Conservation (phyloP, 2,113 vertebrate genomes). For the Eleginops maclovinus region DNA sequence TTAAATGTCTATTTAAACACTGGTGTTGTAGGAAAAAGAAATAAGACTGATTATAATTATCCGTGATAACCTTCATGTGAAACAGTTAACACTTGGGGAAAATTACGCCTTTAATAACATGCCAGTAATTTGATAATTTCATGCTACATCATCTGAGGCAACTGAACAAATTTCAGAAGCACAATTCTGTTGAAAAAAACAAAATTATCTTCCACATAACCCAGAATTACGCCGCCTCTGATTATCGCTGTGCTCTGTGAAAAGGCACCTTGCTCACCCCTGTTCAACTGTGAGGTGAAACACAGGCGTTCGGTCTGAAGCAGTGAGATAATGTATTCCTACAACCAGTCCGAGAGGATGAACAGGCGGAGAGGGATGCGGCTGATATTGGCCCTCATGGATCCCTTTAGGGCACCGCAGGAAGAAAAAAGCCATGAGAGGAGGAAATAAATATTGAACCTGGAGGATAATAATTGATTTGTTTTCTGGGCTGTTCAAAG, state of each 20-base stretch:
- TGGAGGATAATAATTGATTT: background rate
- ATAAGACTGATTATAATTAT: background rate
- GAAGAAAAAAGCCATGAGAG: background rate
- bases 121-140: background rate
- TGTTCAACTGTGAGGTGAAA: background rate
- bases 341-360: background rate
- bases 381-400: background rate
- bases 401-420: background rate
- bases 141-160: background rate
- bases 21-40: background rate
- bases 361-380: background rate
- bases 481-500: background rate
- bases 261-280: slow-evolving; percentile 8
- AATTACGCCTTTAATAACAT: background rate
- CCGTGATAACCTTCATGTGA: background rate
- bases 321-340: background rate
- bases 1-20: slow-evolving; percentile 1
- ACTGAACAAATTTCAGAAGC: background rate
- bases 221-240: slow-evolving; percentile 3
- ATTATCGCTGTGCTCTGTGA: slow-evolving; percentile 16
- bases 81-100: background rate
- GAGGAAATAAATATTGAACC: background rate
- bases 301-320: background rate
- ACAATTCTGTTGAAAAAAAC: background rate
- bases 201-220: slow-evolving; percentile 4